Percentiles rank a stretch among this genome's conserved stretches.
These are phyloP conservation scores for Cataglyphis albicans DNA, from an alignment of 2,888 invertebrate genomes.

Conservation along the genomic window DNA sequence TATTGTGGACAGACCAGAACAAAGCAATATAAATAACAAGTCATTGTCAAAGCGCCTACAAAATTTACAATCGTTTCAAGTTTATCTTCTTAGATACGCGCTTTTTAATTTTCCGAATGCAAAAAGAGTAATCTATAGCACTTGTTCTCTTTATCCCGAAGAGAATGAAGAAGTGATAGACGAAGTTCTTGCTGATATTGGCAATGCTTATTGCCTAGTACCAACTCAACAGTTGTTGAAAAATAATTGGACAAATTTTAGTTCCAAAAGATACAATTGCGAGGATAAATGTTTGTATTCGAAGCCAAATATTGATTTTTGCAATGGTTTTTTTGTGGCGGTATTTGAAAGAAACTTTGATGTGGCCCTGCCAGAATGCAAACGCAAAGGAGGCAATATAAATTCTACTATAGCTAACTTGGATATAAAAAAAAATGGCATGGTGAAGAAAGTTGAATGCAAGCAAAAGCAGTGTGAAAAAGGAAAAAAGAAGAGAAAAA, in stretches of 20 bases:
- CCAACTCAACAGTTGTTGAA: conserved; percentile 88
- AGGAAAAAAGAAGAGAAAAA: conserved; percentile 56
- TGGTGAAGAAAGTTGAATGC: background rate
- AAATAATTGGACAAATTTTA: conserved; percentile 90
- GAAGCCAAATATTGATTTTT: conserved; percentile 91
- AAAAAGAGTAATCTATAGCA: conserved; percentile 96
- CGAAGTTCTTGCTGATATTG: conserved; percentile 87
- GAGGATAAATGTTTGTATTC: conserved; percentile 93
- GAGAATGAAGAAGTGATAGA: conserved; percentile 97
- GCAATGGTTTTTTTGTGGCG: conserved; percentile 98
- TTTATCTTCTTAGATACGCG: conserved; percentile 94
- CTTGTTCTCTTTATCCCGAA: conserved; percentile 95
- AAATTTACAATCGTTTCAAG: conserved; percentile 92
- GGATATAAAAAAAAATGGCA: background rate
- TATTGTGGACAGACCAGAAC: conserved; percentile 87
- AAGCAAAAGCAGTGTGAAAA: conserved; percentile 46
- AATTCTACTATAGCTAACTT: background rate
- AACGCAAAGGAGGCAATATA: conserved; percentile 12
- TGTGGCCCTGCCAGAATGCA: conserved; percentile 76
- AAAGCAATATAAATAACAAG: conserved; percentile 86
- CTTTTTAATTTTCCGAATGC: conserved; percentile 93
- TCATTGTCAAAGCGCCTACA: conserved; percentile 87
- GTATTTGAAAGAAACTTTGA: conserved; percentile 90
- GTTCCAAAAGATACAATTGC: conserved; percentile 89
- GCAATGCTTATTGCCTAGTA: conserved; percentile 88